A percentile compares a stretch with the other conserved stretches of the same genome.
These are phyloP conservation scores for Actinia tenebrosa DNA, from an alignment of 64 coral and sea anemone species.

Conservation along the genomic window DNA sequence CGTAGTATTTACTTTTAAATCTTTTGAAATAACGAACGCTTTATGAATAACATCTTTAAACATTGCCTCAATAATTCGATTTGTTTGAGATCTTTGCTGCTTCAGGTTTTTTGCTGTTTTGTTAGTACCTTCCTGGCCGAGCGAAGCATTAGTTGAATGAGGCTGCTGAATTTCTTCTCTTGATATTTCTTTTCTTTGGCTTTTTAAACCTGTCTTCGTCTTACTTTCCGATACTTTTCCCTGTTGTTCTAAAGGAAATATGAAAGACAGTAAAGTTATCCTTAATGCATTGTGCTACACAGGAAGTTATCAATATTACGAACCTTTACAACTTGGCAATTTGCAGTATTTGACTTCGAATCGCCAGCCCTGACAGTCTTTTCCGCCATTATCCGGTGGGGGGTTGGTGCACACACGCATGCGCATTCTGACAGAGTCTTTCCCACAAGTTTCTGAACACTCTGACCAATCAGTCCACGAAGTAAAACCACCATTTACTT, in stretches of 20 bases:
- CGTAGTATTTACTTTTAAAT: neutral
- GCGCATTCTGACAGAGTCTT: slow-evolving; percentile 56
- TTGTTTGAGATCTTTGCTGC: neutral
- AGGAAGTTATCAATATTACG: neutral
- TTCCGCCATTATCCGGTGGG: slow-evolving; percentile 56
- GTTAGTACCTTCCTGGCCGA: neutral
- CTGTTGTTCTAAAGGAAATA: neutral
- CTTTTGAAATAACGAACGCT: neutral
- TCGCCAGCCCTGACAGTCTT: slow-evolving; percentile 64
- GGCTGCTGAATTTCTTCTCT: neutral
- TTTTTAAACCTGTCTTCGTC: neutral
- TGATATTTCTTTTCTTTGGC: neutral
- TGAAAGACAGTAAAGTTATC: neutral
- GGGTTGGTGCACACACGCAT: slow-evolving; percentile 85
- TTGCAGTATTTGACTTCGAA: slow-evolving; percentile 74
- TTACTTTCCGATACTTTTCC: neutral
- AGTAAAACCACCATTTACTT: slow-evolving; percentile 80
- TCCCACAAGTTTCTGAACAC: slow-evolving; percentile 69
- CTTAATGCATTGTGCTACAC: no score
- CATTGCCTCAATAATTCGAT: slow-evolving; percentile 8
- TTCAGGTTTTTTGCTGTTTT: neutral
- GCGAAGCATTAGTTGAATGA: neutral
- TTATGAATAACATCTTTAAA: slow-evolving; percentile 23
- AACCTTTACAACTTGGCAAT: slow-evolving; percentile 47
- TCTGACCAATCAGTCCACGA: slow-evolving; percentile 75